Evolutionary conservation across 2,888 invertebrate species (phyloP).

Genomic region (Cyclophora albipunctata): DNA sequence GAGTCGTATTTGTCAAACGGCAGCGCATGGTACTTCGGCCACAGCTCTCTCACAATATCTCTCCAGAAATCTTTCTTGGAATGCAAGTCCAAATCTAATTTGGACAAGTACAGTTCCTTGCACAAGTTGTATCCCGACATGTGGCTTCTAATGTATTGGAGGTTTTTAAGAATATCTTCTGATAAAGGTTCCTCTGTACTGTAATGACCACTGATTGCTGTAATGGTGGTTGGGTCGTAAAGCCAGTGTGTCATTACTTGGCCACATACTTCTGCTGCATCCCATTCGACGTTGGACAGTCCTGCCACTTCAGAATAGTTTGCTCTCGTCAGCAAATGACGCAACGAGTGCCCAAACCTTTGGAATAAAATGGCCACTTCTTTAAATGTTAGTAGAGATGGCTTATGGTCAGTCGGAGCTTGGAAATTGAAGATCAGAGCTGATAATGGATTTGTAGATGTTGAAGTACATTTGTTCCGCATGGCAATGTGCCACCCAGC

Average conservation of each 20-base stretch:
- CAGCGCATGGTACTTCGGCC: constrained; percentile 87
- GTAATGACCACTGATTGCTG: constrained; percentile 83
- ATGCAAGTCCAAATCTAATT: constrained; percentile 89
- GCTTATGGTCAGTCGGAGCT: constrained; percentile 77
- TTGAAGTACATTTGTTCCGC: constrained; percentile 80
- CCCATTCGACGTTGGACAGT: constrained; percentile 93
- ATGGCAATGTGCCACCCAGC: constrained; percentile 88
- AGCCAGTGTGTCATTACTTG: constrained; percentile 89
- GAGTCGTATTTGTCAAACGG: constrained; percentile 86
- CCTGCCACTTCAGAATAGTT: constrained; percentile 91
- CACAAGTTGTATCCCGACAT: constrained; percentile 88
- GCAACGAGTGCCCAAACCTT: constrained; percentile 91
- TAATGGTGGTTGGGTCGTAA: constrained; percentile 76
- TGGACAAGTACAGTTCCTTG: constrained; percentile 85
- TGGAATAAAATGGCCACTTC: constrained; percentile 86
- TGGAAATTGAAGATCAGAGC: constrained; percentile 90
- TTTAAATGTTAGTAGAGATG: constrained; percentile 82
- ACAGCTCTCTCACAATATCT: constrained; percentile 83
- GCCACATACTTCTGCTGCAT: constrained; percentile 89
- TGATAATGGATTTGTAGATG: constrained; percentile 81
- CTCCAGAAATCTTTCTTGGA: constrained; percentile 87
- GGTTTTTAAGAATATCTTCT: constrained; percentile 76
- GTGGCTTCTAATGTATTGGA: constrained; percentile 80
- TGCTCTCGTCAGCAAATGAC: constrained; percentile 88
- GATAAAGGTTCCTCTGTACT: constrained; percentile 83